phyloP scores from a whole-genome alignment of 2,888 invertebrate genomes.

The Palloptera scutellata region DNA sequence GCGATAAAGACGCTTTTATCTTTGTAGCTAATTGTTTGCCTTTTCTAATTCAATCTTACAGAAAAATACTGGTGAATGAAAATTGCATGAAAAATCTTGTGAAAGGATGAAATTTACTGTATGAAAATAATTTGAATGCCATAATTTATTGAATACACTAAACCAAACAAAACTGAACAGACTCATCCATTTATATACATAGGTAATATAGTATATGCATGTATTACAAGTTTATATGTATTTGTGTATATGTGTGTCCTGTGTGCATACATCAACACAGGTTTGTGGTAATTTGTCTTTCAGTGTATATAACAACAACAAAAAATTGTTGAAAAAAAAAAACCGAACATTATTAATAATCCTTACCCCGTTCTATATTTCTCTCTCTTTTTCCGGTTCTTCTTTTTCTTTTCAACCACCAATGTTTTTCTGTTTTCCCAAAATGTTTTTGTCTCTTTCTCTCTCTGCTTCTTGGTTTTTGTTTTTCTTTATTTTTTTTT shows the following conservation, averaged over 20 bases:
- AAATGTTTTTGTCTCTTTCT: slow-evolving; percentile 7
- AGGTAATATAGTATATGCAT: background rate
- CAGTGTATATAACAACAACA: background rate
- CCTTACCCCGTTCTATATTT: slow-evolving; percentile 15
- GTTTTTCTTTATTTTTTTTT: slow-evolving; percentile 29
- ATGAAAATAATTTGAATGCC: too few species aligned
- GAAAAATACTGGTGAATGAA: too few species aligned
- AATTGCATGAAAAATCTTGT: too few species aligned
- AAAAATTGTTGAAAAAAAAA: slow-evolving; percentile 4
- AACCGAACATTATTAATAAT: slow-evolving; percentile 28
- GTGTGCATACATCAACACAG: background rate
- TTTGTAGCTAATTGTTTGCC: background rate
- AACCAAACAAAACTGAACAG: too few species aligned
- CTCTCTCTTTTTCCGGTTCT: background rate
- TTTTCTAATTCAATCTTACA: too few species aligned
- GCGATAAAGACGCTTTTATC: background rate
- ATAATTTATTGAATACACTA: too few species aligned
- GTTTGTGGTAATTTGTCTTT: background rate
- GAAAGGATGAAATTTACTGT: too few species aligned
- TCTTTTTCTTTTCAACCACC: background rate
- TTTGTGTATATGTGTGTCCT: background rate
- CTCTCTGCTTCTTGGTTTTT: slow-evolving; percentile 18
- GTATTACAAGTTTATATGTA: background rate
- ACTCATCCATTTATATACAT: too few species aligned
- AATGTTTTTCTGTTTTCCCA: slow-evolving; percentile 1